Conservation (phyloP, 2,797 vertebrate genomes). For the Neosalanx taihuensis region DNA sequence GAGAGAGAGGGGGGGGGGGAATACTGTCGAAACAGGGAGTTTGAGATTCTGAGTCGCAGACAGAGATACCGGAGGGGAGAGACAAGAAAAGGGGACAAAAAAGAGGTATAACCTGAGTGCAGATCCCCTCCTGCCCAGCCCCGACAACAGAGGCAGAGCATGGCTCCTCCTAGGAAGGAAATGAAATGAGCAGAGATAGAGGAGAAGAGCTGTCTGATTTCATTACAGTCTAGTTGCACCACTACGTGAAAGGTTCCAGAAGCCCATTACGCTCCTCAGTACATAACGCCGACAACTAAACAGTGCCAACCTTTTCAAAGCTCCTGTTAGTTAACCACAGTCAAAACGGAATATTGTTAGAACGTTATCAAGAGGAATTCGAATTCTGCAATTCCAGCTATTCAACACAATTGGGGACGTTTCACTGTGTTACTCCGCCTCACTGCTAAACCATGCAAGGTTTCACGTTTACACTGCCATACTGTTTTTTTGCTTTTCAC, state of each 20-base stretch:
- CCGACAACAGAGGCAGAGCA: not conserved
- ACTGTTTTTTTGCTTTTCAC: not conserved
- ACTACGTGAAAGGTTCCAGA: constrained; percentile 15
- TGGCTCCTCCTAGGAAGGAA: no score
- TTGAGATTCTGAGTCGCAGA: not conserved
- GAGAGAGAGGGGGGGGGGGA: not conserved
- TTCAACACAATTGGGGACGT: no score
- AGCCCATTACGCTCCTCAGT: constrained; percentile 21
- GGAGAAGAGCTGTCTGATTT: constrained; percentile 43
- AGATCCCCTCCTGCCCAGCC: not conserved
- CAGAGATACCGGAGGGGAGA: not conserved
- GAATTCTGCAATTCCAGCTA: no score
- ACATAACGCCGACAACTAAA: constrained; percentile 17
- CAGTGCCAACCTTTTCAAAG: not conserved
- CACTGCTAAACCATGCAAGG: no score
- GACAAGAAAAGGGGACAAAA: constrained; percentile 7
- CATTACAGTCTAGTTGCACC: constrained; percentile 32
- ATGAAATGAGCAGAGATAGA: constrained; percentile 27
- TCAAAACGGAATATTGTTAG: no score
- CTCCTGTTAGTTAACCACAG: no score
- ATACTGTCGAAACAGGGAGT: not conserved
- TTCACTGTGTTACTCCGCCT: no score
- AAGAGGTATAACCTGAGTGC: constrained; percentile 15
- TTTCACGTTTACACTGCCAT: not conserved
- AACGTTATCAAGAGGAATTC: no score